A percentile compares a stretch with the other conserved stretches of the same genome.
Evolutionary conservation across 1,140 invertebrate species (phyloP).

Genomic region (Sycophila sp.): DNA sequence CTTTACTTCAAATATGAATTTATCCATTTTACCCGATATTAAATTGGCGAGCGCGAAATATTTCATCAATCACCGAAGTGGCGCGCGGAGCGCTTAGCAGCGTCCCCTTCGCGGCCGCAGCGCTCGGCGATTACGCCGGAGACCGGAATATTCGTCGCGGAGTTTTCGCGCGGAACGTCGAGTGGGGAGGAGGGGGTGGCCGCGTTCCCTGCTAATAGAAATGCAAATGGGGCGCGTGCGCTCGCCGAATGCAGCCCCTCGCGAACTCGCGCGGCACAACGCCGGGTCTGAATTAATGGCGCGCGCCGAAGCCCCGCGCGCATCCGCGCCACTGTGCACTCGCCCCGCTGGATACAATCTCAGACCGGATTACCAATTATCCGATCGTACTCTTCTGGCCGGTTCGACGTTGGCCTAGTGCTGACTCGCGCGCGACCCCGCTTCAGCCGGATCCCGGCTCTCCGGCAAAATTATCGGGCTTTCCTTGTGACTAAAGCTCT

Average conservation of each 20-base stretch:
- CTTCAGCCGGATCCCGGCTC: no score
- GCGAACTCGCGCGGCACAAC: background rate
- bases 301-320: background rate
- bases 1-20: no score
- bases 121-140: background rate
- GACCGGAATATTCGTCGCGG: background rate
- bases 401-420: background rate
- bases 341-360: conserved; percentile 1
- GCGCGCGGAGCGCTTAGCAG: background rate
- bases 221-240: conserved; percentile 22
- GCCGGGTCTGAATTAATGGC: conserved; percentile 6
- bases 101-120: no score
- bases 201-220: conserved; percentile 21
- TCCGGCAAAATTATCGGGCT: no score
- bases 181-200: background rate
- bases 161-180: background rate
- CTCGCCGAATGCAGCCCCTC: background rate
- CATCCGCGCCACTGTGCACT: background rate
- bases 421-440: background rate
- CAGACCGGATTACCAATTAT: conserved; percentile 24
- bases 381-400: background rate
- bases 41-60: no score
- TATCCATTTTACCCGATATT: no score
- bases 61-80: no score
- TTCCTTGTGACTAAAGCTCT: no score